Base-by-base conservation (phyloP, 2,888 invertebrate genomes). In the Drosophila trichaetosa region DNA sequence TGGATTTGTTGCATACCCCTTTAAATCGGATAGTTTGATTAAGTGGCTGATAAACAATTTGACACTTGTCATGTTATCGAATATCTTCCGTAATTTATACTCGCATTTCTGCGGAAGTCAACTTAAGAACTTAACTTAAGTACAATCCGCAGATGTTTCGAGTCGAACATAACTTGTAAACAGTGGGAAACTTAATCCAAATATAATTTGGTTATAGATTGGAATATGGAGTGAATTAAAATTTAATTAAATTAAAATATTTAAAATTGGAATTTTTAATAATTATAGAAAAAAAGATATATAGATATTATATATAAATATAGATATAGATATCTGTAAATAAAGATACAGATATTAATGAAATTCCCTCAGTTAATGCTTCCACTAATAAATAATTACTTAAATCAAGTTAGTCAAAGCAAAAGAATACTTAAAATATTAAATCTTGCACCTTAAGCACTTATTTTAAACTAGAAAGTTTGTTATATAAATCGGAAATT, bases 21-120 rank as follows among this genome's bases (percentile, higher is more conserved):
- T 24, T 8, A 40, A 73, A 73, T 54, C 62, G 40, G 60, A 70
- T 70, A 74, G 40, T 59, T 75, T 53, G 54, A 11, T 62, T 27
- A 21, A 40, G 66, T 59, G 33, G 48, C 29, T 59, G 62, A 63
- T 74, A 76, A 65, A 61, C 77, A 75, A n/a, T 75, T 75, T 66
- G 77, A 66, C 75, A 77, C 27, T 59, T 69, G 68, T 31, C 51
- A 36, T 21, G 21, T 51, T 27, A 67, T 59, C 71, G 77, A 48
- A 3, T 11, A 52, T 60, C 36, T 18, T 16, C n/a, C 40, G 71
- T 60, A 70, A 76, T 11, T 6, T 34, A 64, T 48, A 59, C 36
- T 31, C 11, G 18, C 11, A 46, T n/a, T 59, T 49, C 11, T 46
- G 13, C 18, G 0, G 40, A 65, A 65, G 38, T 53, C 49, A 48